Base-by-base conservation (phyloP, 2,888 invertebrate genomes). In the Leuctra nigra region DNA sequence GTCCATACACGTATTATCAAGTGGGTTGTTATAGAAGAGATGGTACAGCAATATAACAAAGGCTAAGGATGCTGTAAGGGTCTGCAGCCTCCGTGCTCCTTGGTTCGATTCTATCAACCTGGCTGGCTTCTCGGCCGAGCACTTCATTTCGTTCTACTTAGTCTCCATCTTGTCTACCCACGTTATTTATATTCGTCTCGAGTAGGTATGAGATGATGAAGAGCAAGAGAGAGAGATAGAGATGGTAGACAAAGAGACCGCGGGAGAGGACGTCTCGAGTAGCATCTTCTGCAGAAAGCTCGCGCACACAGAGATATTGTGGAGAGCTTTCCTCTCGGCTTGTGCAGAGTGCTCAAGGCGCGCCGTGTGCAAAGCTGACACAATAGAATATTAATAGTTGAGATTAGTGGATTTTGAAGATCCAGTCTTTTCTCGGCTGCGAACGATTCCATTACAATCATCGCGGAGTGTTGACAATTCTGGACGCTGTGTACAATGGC, bases 71-170 rank as follows among this genome's bases (percentile, higher is more conserved):
- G 39, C 39, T 39, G 39, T 39, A 20, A n/a, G n/a, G 20, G 39
- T 39, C 39, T 16, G 20, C 13, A 20, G 20, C 6, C 39, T 14
- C 16, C 18, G 38, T 11, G 39, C 39, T 20, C 7, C 18, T 4
- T 20, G 39, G 39, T 39, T 39, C 39, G 39, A 39, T 39, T 39
- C 39, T 18, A 4, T 14, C 20, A 16, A 39, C 18, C 39, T 11
- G 39, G 16, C 18, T 39, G 18, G 39, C 39, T 13, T 16, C 39
- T 13, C 4, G 6, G 39, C 39, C 14, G 39, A 13, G 18, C 39
- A 39, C 39, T 39, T 39, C 39, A 39, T 39, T 39, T 39, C 39
- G 39, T 39, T 16, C 39, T 39, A 16, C 39, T 39, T 39, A 18
- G 20, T 20, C 20, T 39, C 39, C 20, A 18, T 20, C 20, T 39